Evolutionary conservation across 2,113 vertebrate genomes (phyloP), one percentile per base, ranked within the genome.

Genomic region (Mormoops blainvillei): DNA sequence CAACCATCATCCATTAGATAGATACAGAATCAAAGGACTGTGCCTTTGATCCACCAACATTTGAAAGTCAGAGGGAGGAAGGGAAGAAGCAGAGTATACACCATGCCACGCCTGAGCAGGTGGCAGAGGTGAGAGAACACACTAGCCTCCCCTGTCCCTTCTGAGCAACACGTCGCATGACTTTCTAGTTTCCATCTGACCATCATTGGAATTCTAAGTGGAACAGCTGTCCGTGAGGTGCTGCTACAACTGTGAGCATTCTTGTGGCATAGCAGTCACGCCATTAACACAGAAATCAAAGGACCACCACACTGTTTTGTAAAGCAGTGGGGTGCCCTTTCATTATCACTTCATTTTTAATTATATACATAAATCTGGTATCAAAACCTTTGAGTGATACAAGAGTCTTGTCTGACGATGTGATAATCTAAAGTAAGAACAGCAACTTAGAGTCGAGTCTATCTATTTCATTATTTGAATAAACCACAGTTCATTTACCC

Each of bases 281-380:
- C 86, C 85, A 41, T 68, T 82, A 54, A 33, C 31, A 28, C 28
- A 77, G 45, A 43, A 95, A 95, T 52, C 82, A 92, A 95, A 80
- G 48, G 36, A 24, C 68, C 38, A 6, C 48, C 38, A 31, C 18
- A 56, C 36, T 26, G 77, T 78, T 61, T 54, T 82, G n/a, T 52
- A 85, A 91, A 73, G 26, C 65, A 33, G 26, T 43, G 18, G n/a
- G 82, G n/a, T 58, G 4, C 13, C 19, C 77, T 91, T 96, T 89
- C 58, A 20, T 58, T 91, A 63, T 43, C 26, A n/a, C 50, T 92
- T 92, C 38, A 54, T 58, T 95, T 94, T 93, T 67, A 93, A 89
- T 43, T 81, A 38, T 33, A 68, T 52, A 9, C 33, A 76, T 85
- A 83, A 83, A 63, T 38, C 36, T 92, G 26, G 8, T 45, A 76